A percentile compares a stretch with the other conserved stretches of the same genome.
Evolutionary conservation across 2,113 vertebrate species (phyloP).

Genomic region (Halcyon malimbica): DNA sequence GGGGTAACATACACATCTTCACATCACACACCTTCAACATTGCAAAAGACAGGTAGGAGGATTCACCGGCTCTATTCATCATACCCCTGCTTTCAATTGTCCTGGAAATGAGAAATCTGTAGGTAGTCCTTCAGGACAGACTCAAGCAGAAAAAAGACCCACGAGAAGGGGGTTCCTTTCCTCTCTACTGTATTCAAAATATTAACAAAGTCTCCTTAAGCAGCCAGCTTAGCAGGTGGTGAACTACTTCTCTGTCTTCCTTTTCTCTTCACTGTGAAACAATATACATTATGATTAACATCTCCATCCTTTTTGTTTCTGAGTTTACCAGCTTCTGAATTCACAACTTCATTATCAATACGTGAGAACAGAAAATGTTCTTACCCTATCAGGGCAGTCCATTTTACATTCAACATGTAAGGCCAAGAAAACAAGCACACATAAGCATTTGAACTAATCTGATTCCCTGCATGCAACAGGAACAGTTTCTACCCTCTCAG

Average conservation of each 20-base stretch:
- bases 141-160: neutral
- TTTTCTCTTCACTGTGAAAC: neutral
- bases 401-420: neutral
- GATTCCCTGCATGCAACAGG: neutral
- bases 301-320: neutral
- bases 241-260: neutral
- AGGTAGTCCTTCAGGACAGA: neutral
- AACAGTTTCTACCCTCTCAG: neutral
- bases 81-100: neutral
- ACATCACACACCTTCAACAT: neutral
- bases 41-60: neutral
- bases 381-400: fast-evolving
- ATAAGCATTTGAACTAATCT: fast-evolving
- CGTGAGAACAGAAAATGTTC: fast-evolving
- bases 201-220: neutral
- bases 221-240: neutral
- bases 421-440: neutral
- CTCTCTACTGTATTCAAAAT: neutral
- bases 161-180: neutral
- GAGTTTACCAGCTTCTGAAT: neutral
- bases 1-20: neutral
- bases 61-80: neutral
- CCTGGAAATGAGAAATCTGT: neutral
- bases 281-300: fast-evolving
- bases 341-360: neutral